These are phyloP conservation scores for Eristalis pertinax DNA, from an alignment of 2,888 invertebrate genomes.

Conservation along the genomic window DNA sequence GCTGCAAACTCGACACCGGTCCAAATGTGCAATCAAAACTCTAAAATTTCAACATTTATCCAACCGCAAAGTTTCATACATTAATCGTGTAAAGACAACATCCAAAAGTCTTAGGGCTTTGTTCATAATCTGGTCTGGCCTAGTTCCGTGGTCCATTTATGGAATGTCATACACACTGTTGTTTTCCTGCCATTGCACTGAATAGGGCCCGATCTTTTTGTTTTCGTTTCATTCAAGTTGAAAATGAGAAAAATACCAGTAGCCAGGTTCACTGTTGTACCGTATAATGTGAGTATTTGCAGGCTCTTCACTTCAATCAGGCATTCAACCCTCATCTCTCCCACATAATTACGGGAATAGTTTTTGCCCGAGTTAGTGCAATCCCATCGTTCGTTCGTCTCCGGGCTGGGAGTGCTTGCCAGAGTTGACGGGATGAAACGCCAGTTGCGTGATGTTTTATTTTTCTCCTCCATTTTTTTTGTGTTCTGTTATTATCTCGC, in stretches of 20 bases:
- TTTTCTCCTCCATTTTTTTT: background rate
- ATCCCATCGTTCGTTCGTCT: background rate
- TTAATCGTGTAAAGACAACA: no score
- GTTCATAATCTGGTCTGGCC: background rate
- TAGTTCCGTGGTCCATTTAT: background rate
- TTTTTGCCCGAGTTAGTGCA: slow-evolving; percentile 29
- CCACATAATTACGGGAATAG: slow-evolving; percentile 60
- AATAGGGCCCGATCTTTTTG: background rate
- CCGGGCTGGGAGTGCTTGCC: background rate
- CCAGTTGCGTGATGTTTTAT: background rate
- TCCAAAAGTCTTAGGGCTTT: no score
- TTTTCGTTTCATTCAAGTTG: background rate
- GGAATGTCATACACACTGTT: background rate
- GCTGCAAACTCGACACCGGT: no score
- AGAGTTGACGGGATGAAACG: background rate
- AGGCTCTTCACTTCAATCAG: slow-evolving; percentile 57
- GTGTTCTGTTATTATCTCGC: background rate
- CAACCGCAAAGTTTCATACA: no score
- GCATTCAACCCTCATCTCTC: slow-evolving; percentile 49
- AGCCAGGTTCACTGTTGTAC: background rate
- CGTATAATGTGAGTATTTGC: background rate
- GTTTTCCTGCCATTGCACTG: background rate
- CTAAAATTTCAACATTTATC: no score
- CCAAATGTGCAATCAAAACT: no score
- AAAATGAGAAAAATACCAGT: background rate